These are phyloP conservation scores for Prunella strophiata DNA, from an alignment of 2,797 vertebrate species.

Conservation along the genomic window DNA sequence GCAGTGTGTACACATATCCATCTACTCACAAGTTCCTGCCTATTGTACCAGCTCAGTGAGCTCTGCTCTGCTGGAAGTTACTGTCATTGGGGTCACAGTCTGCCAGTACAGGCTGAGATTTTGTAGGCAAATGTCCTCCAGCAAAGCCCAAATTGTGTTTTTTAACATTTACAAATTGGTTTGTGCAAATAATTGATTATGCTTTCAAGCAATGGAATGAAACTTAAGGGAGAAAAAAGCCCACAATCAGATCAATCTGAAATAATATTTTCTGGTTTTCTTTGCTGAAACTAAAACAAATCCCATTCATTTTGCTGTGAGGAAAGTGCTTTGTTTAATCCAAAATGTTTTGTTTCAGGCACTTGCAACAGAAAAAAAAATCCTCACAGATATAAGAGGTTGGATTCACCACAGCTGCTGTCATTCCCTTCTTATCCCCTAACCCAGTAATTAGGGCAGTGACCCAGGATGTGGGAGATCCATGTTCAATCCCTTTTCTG, in stretches of 20 bases:
- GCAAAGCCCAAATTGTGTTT: background rate
- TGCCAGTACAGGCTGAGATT: background rate
- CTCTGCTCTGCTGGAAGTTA: background rate
- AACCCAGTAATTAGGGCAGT: slow-evolving; percentile 65
- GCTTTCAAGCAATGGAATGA: background rate
- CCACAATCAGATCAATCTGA: background rate
- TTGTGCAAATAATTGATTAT: background rate
- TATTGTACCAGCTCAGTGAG: background rate
- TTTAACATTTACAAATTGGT: background rate
- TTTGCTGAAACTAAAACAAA: background rate
- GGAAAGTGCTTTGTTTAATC: background rate
- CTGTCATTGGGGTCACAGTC: background rate
- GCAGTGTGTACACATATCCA: fast-evolving
- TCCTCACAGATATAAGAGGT: background rate
- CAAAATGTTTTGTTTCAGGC: background rate
- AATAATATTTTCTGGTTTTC: background rate
- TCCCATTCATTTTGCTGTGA: background rate
- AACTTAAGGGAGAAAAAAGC: background rate
- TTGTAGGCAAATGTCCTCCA: background rate
- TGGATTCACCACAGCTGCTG: slow-evolving; percentile 64
- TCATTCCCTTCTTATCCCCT: slow-evolving; percentile 57
- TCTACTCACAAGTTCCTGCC: background rate
- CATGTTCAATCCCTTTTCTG: slow-evolving; percentile 36
- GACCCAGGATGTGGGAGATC: slow-evolving; percentile 62
- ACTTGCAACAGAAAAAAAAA: background rate